These are phyloP conservation scores for Rhynchophorus ferrugineus DNA, from an alignment of 1,140 invertebrate species.

Conservation along the genomic window DNA sequence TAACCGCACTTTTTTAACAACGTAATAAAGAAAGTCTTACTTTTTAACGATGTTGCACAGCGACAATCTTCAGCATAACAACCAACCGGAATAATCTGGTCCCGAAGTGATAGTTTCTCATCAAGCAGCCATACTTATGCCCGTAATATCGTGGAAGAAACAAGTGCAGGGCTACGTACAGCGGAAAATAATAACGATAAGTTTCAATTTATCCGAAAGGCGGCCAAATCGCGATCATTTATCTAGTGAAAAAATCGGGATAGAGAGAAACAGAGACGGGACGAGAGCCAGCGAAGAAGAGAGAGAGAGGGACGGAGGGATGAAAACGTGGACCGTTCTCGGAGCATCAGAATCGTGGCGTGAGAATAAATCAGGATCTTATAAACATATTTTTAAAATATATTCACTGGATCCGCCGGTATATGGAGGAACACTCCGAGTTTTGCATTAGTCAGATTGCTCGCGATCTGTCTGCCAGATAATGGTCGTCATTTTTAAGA, in stretches of 20 bases:
- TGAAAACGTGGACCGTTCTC: constrained; percentile 22
- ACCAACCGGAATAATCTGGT: too few species aligned
- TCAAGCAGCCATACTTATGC: too few species aligned
- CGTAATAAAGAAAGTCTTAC: too few species aligned
- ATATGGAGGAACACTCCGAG: constrained; percentile 20
- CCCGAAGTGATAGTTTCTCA: too few species aligned
- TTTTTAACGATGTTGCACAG: too few species aligned
- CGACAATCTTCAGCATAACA: too few species aligned
- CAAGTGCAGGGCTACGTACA: constrained; percentile 1
- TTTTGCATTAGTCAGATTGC: constrained; percentile 39
- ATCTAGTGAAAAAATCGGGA: too few species aligned
- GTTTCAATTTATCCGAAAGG: constrained; percentile 22
- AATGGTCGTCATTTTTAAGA: constrained; percentile 40
- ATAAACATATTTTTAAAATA: constrained; percentile 36
- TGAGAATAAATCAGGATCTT: constrained; percentile 34
- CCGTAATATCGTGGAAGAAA: too few species aligned
- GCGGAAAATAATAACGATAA: constrained; percentile 18
- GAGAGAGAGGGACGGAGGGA: too few species aligned
- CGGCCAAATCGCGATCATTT: constrained; percentile 22
- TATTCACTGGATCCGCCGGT: constrained; percentile 28
- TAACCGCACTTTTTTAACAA: too few species aligned
- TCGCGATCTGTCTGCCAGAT: constrained; percentile 35
- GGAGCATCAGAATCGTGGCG: constrained; percentile 23
- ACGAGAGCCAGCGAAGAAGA: constrained; percentile 11
- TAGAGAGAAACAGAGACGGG: neutral